Evolutionary conservation across 2,797 vertebrate species (phyloP).

Genomic region (Crocidura indochinensis): DNA sequence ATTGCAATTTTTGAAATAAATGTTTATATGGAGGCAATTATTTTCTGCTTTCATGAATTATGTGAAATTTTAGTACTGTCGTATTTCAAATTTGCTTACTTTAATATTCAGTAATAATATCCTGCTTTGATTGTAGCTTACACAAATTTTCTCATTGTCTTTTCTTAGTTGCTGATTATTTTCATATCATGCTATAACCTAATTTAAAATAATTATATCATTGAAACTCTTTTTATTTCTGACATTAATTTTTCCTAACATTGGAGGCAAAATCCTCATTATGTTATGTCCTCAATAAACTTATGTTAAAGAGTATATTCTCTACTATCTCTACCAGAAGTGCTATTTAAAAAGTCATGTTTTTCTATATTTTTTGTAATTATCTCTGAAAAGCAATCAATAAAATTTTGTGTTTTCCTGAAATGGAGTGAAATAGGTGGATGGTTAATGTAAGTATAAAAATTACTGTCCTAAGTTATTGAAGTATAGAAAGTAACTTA

Average conservation of each 20-base stretch:
- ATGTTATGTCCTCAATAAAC: not conserved
- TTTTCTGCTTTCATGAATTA: constrained; percentile 67
- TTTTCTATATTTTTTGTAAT: not conserved
- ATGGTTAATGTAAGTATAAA: no score
- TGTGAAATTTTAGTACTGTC: constrained; percentile 70
- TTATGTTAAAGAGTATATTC: not conserved
- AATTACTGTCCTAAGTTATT: no score
- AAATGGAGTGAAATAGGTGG: not conserved
- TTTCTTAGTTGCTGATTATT: constrained; percentile 39
- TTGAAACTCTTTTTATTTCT: constrained; percentile 45
- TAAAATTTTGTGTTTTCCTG: not conserved
- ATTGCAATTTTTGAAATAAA: constrained; percentile 78
- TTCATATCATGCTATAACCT: constrained; percentile 36
- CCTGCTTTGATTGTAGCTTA: constrained; percentile 55
- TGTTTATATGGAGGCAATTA: constrained; percentile 76
- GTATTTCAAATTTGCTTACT: constrained; percentile 75
- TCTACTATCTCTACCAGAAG: not conserved
- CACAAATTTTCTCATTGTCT: constrained; percentile 53
- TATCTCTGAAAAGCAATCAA: not conserved
- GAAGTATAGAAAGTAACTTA: no score
- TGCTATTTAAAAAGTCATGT: not conserved
- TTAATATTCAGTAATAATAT: constrained; percentile 74
- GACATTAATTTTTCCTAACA: constrained; percentile 55
- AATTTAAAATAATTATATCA: constrained; percentile 55
- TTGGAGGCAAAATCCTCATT: not conserved